These are phyloP conservation scores for Aspidiotus destructor DNA, from an alignment of 2,888 invertebrate species.

Conservation along the genomic window DNA sequence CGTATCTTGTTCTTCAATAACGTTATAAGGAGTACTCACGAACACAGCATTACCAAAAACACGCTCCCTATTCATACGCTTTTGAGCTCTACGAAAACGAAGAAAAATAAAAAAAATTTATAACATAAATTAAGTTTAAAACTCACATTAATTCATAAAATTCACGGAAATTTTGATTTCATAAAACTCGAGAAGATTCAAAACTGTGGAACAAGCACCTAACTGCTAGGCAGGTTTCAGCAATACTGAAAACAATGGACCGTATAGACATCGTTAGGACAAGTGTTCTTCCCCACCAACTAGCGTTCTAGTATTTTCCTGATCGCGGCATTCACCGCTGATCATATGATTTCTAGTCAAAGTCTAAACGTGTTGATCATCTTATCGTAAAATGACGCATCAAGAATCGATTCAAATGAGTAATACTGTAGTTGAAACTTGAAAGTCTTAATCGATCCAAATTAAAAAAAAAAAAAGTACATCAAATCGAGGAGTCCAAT, in stretches of 20 bases:
- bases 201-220: too few relatives aligned
- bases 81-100: slow-evolving; percentile 54
- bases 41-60: slow-evolving; percentile 66
- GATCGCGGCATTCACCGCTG: not conserved
- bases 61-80: slow-evolving; percentile 74
- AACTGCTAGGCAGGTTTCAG: slow-evolving; percentile 19
- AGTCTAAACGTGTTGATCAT: not conserved
- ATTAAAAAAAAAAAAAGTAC: too few relatives aligned
- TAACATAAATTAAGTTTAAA: not conserved
- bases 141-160: not conserved
- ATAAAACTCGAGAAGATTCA: too few relatives aligned
- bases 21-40: slow-evolving; percentile 43
- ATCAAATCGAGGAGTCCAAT: too few relatives aligned
- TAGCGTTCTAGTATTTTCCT: not conserved
- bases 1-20: slow-evolving; percentile 32
- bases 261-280: not conserved
- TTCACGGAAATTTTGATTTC: slow-evolving; percentile 2
- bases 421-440: too few relatives aligned
- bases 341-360: not conserved
- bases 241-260: slow-evolving; percentile 16
- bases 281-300: not conserved
- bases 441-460: too few relatives aligned
- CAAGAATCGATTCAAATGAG: too few relatives aligned
- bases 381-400: too few relatives aligned
- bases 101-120: slow-evolving; percentile 8